Base-by-base conservation (phyloP, 1,140 invertebrate species). In the Berghia stephanieae region DNA sequence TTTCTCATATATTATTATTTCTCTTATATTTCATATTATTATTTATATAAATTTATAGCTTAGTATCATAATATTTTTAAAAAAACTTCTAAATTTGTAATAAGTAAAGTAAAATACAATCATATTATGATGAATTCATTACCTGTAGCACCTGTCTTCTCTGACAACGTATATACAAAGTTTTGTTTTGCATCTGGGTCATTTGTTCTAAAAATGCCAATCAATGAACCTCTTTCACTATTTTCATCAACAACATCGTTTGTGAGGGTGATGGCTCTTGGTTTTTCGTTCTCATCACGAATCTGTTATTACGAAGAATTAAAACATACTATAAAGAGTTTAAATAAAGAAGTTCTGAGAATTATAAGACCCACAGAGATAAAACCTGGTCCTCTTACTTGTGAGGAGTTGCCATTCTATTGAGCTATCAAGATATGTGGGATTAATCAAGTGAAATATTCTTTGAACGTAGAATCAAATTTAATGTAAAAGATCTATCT, bases 221-320 rank as follows among this genome's bases (percentile, higher is more conserved):
- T 79, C 0, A 63, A 49, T n/a, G 43, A 71, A n/a, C 81, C 83
- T 5, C 72, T 38, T 8, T 46, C n/a, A 6, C 81, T 36, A 42
- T 78, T 81, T 52, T 85, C 84, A 16, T 66, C 36, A 13, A 83
- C 79, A 67, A 55, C 40, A 34, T 70, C 31, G 34, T 52, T 77
- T 49, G 75, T 80, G n/a, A 85, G 52, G 13, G 31, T 66, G 24
- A 86, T 79, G 31, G 36, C 55, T 34, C 72, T 74, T 31, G 84
- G 84, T 8, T 70, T 43, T 38, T 86, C 84, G 75, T 86, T 86
- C 16, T 78, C 70, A 75, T 86, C 81, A 21, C 49, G 36, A n/a
- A 86, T 75, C 84, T 86, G 38, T 10, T 13, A 44, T 68, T 75
- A 57, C n/a, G 57, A 43, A 78, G 38, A 73, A 43, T 5, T 60